A percentile compares a stretch with the other conserved stretches of the same genome.
Conservation (phyloP, 2,113 vertebrate species). For the Coregonus clupeaformis region DNA sequence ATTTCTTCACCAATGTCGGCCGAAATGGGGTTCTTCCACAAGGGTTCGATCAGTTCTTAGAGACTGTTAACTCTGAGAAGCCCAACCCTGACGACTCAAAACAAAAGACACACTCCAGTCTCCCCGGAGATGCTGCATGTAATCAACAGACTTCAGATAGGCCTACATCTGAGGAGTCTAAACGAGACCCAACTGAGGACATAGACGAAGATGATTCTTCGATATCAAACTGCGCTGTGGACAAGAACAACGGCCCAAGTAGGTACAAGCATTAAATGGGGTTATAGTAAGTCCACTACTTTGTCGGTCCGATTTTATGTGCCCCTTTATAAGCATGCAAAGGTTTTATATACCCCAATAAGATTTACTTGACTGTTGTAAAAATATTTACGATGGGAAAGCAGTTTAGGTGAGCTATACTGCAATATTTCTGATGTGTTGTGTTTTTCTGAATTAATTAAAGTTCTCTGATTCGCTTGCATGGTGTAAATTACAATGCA, state of each 20-base stretch:
- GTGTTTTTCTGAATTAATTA: constrained; percentile 1
- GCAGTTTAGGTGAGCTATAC: constrained; percentile 76
- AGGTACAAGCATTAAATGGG: constrained; percentile 69
- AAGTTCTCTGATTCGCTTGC: not conserved
- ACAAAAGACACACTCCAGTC: constrained; percentile 74
- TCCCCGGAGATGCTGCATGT: constrained; percentile 65
- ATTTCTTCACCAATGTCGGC: constrained; percentile 58
- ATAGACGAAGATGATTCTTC: constrained; percentile 81
- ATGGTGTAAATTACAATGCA: not conserved
- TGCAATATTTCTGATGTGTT: constrained; percentile 7
- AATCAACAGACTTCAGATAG: constrained; percentile 78
- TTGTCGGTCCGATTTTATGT: constrained; percentile 85
- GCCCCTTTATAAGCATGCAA: constrained; percentile 98
- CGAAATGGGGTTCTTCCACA: constrained; percentile 83
- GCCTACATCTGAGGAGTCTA: constrained; percentile 71
- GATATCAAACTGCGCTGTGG: constrained; percentile 83
- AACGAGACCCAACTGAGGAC: constrained; percentile 75
- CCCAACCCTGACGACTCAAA: constrained; percentile 70
- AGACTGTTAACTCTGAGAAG: constrained; percentile 68
- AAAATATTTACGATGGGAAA: constrained; percentile 58
- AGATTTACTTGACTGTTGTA: constrained; percentile 3
- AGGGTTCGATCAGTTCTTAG: constrained; percentile 87
- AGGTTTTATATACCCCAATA: constrained; percentile 90
- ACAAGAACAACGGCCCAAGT: constrained; percentile 90
- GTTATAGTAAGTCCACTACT: constrained; percentile 75